These are phyloP conservation scores for Elaeidobius kamerunicus DNA, from an alignment of 2,888 invertebrate species.

Conservation along the genomic window DNA sequence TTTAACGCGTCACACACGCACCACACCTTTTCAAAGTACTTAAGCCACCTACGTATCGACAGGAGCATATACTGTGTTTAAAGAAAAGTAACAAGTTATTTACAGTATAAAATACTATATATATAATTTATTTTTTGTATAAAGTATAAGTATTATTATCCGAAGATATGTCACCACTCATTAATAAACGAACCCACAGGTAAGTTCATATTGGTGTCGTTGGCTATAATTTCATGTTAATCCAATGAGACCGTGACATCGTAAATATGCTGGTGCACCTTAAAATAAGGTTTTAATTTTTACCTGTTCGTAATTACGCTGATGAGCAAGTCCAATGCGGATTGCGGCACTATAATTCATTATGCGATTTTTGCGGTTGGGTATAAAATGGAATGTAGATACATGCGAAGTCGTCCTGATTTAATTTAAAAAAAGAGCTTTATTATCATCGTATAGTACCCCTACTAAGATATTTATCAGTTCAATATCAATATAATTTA, in stretches of 20 bases:
- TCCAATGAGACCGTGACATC: constrained; percentile 30
- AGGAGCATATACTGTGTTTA: no score
- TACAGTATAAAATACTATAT: no score
- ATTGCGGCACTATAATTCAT: constrained; percentile 27
- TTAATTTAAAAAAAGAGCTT: no score
- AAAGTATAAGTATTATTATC: not conserved
- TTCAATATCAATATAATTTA: no score
- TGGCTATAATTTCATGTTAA: constrained; percentile 17
- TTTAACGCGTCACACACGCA: constrained; percentile 10
- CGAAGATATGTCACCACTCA: constrained; percentile 8
- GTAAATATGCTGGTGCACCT: constrained; percentile 22
- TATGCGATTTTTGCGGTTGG: constrained; percentile 21
- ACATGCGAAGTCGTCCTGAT: constrained; percentile 5
- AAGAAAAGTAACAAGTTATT: no score
- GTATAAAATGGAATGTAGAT: constrained; percentile 4
- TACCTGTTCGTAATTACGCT: constrained; percentile 27
- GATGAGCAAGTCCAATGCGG: constrained; percentile 31
- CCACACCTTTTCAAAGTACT: constrained; percentile 16
- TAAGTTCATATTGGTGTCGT: constrained; percentile 3
- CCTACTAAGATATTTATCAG: no score
- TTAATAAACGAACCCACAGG: constrained; percentile 3
- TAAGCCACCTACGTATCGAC: constrained; percentile 11
- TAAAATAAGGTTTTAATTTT: constrained; percentile 28
- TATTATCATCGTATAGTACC: no score
- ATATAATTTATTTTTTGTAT: no score